Percentiles rank a stretch among this genome's conserved stretches.
Evolutionary conservation across 2,888 invertebrate species (phyloP).

Genomic region (Caenorhabditis zanzibari): DNA sequence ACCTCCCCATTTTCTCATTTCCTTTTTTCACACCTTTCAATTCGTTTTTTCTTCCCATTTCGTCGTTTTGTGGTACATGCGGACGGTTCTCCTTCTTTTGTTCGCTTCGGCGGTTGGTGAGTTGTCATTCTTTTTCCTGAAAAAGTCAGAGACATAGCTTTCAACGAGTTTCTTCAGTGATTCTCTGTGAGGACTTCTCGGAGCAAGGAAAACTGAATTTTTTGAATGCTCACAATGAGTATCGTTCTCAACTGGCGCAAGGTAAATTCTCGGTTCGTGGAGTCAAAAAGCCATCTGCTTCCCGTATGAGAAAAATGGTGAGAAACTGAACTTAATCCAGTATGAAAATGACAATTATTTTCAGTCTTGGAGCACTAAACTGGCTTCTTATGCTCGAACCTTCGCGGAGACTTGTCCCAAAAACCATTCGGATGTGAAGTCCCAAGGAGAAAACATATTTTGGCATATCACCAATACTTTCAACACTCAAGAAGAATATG

Average conservation of each 20-base stretch:
- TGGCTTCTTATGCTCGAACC: constrained; percentile 6
- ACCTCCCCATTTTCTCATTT: not conserved
- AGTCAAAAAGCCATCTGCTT: constrained; percentile 44
- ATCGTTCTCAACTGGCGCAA: constrained; percentile 39
- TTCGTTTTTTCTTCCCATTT: constrained; percentile 7
- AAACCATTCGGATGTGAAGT: constrained; percentile 31
- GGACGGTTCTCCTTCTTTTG: constrained; percentile 47
- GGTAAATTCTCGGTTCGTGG: constrained; percentile 33
- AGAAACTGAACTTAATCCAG: too few species aligned
- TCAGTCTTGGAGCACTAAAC: constrained; percentile 39
- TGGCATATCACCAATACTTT: constrained; percentile 47
- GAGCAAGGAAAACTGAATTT: constrained; percentile 35
- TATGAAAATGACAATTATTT: not conserved
- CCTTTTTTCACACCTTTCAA: constrained; percentile 1
- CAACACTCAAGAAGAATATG: constrained; percentile 50
- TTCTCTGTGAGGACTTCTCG: constrained; percentile 25
- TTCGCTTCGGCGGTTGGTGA: constrained; percentile 48
- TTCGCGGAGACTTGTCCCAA: constrained; percentile 54
- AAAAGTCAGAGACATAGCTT: too few species aligned
- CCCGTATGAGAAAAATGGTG: constrained; percentile 46
- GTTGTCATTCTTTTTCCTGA: not conserved
- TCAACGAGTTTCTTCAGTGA: not conserved
- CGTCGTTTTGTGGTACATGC: constrained; percentile 25
- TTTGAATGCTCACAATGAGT: constrained; percentile 45
- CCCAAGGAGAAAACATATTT: constrained; percentile 44